A percentile compares a stretch with the other conserved stretches of the same genome.
phyloP scores from a whole-genome alignment of 2,113 vertebrate species.

The Tyto alba region DNA sequence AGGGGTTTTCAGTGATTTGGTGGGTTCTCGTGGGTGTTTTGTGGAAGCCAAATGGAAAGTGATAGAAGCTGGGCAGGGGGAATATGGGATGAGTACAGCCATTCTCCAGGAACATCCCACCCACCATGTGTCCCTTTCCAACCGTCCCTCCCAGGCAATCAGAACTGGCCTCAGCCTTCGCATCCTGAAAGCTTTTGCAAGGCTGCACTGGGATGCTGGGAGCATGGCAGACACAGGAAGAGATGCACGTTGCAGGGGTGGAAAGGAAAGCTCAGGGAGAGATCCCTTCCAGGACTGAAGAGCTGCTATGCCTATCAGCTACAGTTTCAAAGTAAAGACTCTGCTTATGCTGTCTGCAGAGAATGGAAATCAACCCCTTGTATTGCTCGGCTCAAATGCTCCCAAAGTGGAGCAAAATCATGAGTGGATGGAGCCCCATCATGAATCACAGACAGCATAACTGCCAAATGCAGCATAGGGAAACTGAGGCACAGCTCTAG shows the following conservation, averaged over 20 bases:
- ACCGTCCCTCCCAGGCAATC: not conserved
- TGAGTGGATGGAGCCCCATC: not conserved
- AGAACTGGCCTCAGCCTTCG: not conserved
- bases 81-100: not conserved
- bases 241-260: not conserved
- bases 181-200: not conserved
- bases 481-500: not conserved
- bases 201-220: not conserved
- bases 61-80: not conserved
- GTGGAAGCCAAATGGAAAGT: not conserved
- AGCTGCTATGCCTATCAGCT: not conserved
- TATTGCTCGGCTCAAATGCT: not conserved
- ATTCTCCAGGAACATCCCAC: fast-evolving
- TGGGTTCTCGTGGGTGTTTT: not conserved
- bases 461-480: not conserved
- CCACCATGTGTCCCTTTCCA: not conserved
- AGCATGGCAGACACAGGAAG: fast-evolving
- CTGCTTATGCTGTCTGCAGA: not conserved
- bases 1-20: not conserved
- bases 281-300: not conserved
- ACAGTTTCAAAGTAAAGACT: not conserved
- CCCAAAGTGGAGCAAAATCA: not conserved
- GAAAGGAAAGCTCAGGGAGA: not conserved
- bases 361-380: not conserved
- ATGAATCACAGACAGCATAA: not conserved